Evolutionary conservation across 2,797 vertebrate species (phyloP).

Genomic region (Loris lydekkerianus): DNA sequence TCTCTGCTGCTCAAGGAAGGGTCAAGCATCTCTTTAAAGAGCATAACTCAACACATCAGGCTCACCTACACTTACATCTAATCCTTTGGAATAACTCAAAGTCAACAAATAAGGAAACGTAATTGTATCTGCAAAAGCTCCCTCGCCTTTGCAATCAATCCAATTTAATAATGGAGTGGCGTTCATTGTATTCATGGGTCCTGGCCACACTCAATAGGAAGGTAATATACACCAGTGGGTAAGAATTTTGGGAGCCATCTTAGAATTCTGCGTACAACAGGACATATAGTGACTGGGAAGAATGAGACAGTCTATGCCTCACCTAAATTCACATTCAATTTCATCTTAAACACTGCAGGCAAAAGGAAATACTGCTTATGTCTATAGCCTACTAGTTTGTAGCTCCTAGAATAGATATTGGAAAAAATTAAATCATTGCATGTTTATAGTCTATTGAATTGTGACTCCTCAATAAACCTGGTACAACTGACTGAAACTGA

Average conservation of each 20-base stretch:
- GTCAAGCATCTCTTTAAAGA: neutral
- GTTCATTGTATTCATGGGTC: neutral
- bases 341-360: neutral
- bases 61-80: neutral
- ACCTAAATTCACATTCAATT: neutral
- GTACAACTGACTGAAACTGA: neutral
- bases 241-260: neutral
- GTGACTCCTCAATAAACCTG: neutral
- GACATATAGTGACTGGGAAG: neutral
- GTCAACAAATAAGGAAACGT: neutral
- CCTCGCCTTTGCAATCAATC: neutral
- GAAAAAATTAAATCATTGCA: neutral
- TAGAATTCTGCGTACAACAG: neutral
- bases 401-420: neutral
- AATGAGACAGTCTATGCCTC: neutral
- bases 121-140: neutral
- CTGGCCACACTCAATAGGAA: neutral
- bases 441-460: constrained; percentile 2
- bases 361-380: neutral
- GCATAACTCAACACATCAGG: neutral
- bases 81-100: neutral
- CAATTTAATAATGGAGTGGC: neutral
- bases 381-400: neutral
- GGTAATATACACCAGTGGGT: neutral
- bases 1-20: neutral